These are phyloP conservation scores for Acleris laterana DNA, from an alignment of 2,888 invertebrate species.

Conservation along the genomic window DNA sequence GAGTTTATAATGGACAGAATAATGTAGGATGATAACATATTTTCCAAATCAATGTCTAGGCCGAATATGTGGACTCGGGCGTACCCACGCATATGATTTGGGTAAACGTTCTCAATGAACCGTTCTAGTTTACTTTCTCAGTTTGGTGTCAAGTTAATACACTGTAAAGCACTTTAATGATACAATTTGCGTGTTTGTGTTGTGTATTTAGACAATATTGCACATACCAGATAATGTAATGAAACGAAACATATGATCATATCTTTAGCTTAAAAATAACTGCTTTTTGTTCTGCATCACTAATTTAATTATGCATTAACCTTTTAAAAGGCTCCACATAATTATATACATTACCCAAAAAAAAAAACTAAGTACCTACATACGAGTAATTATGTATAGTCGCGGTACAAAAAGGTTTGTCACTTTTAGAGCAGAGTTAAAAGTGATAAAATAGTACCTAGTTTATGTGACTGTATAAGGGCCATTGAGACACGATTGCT, in stretches of 20 bases:
- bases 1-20: constrained; percentile 83
- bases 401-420: too few species aligned
- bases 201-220: not conserved
- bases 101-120: constrained; percentile 30
- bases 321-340: too few species aligned
- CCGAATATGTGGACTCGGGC: constrained; percentile 51
- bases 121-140: constrained; percentile 33
- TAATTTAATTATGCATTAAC: too few species aligned
- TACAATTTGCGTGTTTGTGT: constrained; percentile 14
- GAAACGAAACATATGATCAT: not conserved
- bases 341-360: too few species aligned
- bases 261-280: too few species aligned
- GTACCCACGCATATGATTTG: constrained; percentile 31
- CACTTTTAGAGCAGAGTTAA: too few species aligned
- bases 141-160: constrained; percentile 32
- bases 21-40: constrained; percentile 79
- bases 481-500: too few species aligned
- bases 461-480: too few species aligned
- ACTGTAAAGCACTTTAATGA: constrained; percentile 21
- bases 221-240: constrained; percentile 2
- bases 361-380: too few species aligned
- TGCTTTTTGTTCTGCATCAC: too few species aligned
- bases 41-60: constrained; percentile 82
- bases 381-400: too few species aligned
- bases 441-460: too few species aligned